phyloP scores from a whole-genome alignment of 1,140 invertebrate genomes.

The Papilio xuthus region DNA sequence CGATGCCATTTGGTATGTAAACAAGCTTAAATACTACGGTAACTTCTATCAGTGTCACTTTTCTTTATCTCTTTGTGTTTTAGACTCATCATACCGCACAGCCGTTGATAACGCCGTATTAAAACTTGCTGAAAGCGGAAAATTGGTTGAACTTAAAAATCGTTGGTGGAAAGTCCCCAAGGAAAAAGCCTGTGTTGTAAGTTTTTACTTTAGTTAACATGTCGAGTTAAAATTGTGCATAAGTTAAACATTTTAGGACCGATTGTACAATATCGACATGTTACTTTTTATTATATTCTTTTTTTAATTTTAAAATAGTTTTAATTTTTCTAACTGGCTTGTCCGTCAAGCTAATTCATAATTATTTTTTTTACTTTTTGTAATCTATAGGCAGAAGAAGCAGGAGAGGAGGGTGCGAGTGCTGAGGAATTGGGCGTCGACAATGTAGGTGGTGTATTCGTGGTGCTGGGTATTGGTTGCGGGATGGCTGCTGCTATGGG shows the following conservation, averaged over 20 bases:
- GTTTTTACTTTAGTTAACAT: slow-evolving; percentile 30
- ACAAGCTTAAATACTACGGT: neutral
- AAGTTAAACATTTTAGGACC: too few relatives aligned
- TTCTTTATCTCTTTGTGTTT: slow-evolving; percentile 40
- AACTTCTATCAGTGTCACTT: neutral
- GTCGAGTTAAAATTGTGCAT: too few relatives aligned
- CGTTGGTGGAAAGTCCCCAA: slow-evolving; percentile 92
- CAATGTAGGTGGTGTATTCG: slow-evolving; percentile 95
- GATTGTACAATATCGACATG: too few relatives aligned
- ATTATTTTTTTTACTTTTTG: neutral
- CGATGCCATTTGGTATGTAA: slow-evolving; percentile 86
- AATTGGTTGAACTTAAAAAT: slow-evolving; percentile 88
- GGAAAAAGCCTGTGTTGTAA: slow-evolving; percentile 75
- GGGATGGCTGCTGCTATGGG: slow-evolving; percentile 85
- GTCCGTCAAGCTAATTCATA: too few relatives aligned
- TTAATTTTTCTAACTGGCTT: too few relatives aligned
- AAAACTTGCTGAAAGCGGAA: slow-evolving; percentile 90
- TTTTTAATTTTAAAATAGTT: too few relatives aligned
- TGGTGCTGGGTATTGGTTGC: slow-evolving; percentile 90
- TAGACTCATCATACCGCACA: slow-evolving; percentile 87
- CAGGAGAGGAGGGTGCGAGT: slow-evolving; percentile 62
- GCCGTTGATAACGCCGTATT: slow-evolving; percentile 89
- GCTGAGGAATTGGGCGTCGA: slow-evolving; percentile 86
- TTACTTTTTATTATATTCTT: too few relatives aligned
- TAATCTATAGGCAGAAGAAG: slow-evolving; percentile 61